Conservation (phyloP, 1,140 invertebrate species). For the Scylla paramamosain region DNA sequence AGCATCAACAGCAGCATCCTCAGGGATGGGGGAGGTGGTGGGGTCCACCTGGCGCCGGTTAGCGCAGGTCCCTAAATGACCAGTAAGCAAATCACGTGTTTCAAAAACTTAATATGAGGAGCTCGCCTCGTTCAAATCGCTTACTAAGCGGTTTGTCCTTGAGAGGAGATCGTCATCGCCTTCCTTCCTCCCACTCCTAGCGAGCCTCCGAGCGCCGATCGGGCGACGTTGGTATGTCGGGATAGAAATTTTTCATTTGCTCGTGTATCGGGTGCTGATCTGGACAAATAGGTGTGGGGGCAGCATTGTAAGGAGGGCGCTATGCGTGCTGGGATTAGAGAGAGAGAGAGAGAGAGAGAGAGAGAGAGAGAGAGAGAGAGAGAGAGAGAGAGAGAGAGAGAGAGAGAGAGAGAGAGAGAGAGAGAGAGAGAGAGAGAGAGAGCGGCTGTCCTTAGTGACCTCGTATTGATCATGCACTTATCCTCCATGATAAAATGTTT, state of each 20-base stretch:
- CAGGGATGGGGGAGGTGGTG: background rate
- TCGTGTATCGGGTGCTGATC: slow-evolving; percentile 18
- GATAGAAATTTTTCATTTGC: background rate
- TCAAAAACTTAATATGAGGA: slow-evolving; percentile 14
- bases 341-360: too few relatives aligned
- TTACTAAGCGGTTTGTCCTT: slow-evolving; percentile 2
- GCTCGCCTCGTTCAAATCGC: background rate
- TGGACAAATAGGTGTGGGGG: background rate
- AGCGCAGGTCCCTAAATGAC: background rate
- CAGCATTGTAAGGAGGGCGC: background rate
- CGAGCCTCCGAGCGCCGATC: background rate
- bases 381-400: too few relatives aligned
- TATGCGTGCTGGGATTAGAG: background rate
- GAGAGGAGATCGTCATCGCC: slow-evolving; percentile 18
- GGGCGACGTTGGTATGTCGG: background rate
- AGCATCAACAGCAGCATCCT: too few relatives aligned
- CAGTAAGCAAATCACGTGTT: slow-evolving; percentile 13
- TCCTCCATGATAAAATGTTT: background rate
- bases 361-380: too few relatives aligned
- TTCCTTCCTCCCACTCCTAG: background rate
- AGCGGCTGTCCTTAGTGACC: background rate
- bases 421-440: too few relatives aligned
- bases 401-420: too few relatives aligned
- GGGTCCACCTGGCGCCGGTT: background rate
- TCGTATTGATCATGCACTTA: background rate